A percentile compares a stretch with the other conserved stretches of the same genome.
Conservation (phyloP, 2,797 vertebrate species). For the Acanthurus leucopareius region DNA sequence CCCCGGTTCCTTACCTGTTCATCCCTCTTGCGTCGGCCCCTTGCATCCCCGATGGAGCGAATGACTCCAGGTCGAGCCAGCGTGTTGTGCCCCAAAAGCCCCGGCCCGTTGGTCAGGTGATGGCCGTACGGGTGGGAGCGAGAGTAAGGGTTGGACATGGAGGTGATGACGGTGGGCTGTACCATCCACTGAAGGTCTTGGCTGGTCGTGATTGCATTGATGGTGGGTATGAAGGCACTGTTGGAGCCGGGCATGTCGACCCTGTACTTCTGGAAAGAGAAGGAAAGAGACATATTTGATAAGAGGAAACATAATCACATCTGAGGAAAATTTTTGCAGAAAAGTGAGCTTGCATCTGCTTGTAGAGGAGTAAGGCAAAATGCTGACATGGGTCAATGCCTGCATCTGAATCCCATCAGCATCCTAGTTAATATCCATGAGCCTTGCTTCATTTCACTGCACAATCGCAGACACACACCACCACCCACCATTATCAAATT, state of each 20-base stretch:
- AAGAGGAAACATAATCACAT: background rate
- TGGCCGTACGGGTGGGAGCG: conserved; percentile 95
- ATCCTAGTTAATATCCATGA: conserved; percentile 1
- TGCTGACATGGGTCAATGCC: background rate
- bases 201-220: conserved; percentile 99
- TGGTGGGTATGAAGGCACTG: conserved; percentile 98
- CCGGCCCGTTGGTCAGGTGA: conserved; percentile 89
- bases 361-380: background rate
- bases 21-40: conserved; percentile 93
- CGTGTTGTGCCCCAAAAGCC: conserved; percentile 90
- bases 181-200: conserved; percentile 99
- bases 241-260: conserved; percentile 99
- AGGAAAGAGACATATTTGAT: background rate
- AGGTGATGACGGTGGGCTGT: conserved; percentile 99
- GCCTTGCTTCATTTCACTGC: conserved; percentile 15
- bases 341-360: background rate
- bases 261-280: conserved; percentile 92
- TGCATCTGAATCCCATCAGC: conserved; percentile 16
- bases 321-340: background rate
- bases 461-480: conserved; percentile 25
- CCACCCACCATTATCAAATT: conserved; percentile 56
- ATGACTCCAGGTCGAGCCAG: conserved; percentile 96
- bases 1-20: conserved; percentile 90
- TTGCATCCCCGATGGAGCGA: conserved; percentile 95
- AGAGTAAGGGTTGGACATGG: conserved; percentile 97